These are phyloP conservation scores for Eledona agricola DNA, from an alignment of 2,888 invertebrate species.

Conservation along the genomic window DNA sequence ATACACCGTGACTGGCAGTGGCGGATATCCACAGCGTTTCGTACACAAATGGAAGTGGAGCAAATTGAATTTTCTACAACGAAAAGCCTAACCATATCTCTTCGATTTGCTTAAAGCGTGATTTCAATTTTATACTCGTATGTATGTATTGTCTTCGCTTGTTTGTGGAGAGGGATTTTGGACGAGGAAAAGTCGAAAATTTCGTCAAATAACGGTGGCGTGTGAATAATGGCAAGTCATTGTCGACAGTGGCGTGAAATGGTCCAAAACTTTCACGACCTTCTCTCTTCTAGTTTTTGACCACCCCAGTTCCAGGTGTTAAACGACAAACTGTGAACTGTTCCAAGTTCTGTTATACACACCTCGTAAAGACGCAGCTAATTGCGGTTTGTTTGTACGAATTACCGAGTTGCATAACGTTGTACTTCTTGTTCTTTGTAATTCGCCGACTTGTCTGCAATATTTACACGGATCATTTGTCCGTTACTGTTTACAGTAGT, in stretches of 20 bases:
- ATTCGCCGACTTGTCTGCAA: constrained; percentile 21
- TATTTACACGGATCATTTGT: constrained; percentile 18
- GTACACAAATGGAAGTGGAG: constrained; percentile 25
- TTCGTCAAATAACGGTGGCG: too few species aligned
- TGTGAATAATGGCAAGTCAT: too few species aligned
- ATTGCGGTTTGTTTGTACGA: constrained; percentile 13
- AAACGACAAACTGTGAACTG: constrained; percentile 4
- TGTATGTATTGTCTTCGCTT: too few species aligned
- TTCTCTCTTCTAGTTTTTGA: too few species aligned
- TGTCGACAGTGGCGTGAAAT: too few species aligned
- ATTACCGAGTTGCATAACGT: constrained; percentile 23
- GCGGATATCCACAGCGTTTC: constrained; percentile 24
- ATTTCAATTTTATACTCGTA: constrained; percentile 24
- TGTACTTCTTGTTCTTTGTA: constrained; percentile 15
- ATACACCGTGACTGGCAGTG: constrained; percentile 14
- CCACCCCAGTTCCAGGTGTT: too few species aligned
- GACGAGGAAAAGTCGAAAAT: too few species aligned
- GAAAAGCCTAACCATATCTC: constrained; percentile 14
- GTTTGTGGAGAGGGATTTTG: too few species aligned
- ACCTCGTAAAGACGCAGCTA: constrained; percentile 20
- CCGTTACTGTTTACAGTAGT: constrained; percentile 34
- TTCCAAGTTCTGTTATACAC: constrained; percentile 16
- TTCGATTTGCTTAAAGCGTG: constrained; percentile 27
- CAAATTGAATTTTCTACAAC: constrained; percentile 24
- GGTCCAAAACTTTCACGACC: too few species aligned